These are phyloP conservation scores for Melipona bicolor DNA, from an alignment of 2,888 invertebrate species.

Conservation along the genomic window DNA sequence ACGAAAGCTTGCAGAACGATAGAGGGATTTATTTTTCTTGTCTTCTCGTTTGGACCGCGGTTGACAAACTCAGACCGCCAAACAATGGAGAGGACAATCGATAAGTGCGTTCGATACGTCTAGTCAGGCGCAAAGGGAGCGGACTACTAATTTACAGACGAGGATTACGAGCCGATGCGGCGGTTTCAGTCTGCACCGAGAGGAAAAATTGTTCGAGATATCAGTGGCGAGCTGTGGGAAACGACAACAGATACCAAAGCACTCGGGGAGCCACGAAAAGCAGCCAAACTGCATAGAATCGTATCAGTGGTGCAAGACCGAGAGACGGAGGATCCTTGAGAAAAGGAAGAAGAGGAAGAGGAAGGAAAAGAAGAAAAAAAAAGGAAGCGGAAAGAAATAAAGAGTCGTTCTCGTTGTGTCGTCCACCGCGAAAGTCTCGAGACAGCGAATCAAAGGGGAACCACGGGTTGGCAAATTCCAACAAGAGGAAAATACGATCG, in stretches of 20 bases:
- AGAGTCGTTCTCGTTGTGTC: not conserved
- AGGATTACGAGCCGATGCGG: too few relatives aligned
- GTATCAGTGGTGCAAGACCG: conserved; percentile 5
- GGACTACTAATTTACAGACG: not conserved
- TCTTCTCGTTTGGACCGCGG: not conserved
- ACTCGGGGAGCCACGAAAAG: not conserved
- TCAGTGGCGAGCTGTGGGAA: too few relatives aligned
- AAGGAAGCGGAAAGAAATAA: not conserved
- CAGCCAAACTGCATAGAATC: not conserved
- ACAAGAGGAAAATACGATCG: not conserved
- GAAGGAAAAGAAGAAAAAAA: not conserved
- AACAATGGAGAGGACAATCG: too few relatives aligned
- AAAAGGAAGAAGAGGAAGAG: not conserved
- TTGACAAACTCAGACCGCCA: too few relatives aligned
- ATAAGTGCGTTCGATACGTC: not conserved
- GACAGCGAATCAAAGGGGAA: conserved; percentile 4
- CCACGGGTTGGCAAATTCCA: not conserved
- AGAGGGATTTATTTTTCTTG: not conserved
- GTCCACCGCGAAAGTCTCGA: not conserved
- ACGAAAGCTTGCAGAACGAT: not conserved
- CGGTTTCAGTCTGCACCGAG: not conserved
- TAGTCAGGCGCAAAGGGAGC: not conserved
- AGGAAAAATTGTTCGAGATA: too few relatives aligned
- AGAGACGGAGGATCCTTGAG: too few relatives aligned
- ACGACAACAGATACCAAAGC: not conserved